Conservation (phyloP, 92 coral and sea anemone genomes). For the Siderastrea radians region DNA sequence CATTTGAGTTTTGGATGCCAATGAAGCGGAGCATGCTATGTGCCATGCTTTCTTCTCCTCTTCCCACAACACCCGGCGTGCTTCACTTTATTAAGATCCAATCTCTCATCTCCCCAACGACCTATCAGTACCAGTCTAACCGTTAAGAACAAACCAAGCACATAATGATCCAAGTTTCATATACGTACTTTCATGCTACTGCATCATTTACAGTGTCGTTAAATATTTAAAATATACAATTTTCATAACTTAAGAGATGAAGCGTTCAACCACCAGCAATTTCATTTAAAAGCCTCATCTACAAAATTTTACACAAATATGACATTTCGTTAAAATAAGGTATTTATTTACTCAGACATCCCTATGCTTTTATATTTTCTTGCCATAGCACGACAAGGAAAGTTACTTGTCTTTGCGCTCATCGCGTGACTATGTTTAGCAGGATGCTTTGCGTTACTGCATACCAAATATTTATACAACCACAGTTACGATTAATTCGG, state of each 20-base stretch:
- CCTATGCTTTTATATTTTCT: not conserved
- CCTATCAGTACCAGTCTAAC: not conserved
- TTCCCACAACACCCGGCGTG: too few relatives aligned
- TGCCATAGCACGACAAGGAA: constrained; percentile 15
- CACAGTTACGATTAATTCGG: constrained; percentile 8
- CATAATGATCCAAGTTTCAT: constrained; percentile 15
- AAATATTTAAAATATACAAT: constrained; percentile 64
- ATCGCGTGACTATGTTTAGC: constrained; percentile 5
- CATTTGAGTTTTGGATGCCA: too few relatives aligned
- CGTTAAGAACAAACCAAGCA: not conserved
- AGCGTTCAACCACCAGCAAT: constrained; percentile 24
- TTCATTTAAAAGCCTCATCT: constrained; percentile 47
- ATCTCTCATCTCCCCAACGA: not conserved
- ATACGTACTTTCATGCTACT: constrained; percentile 36
- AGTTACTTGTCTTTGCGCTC: not conserved
- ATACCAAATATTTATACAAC: not conserved
- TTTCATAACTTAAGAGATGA: constrained; percentile 55
- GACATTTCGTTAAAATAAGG: constrained; percentile 37
- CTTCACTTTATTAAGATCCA: too few relatives aligned
- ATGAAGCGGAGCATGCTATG: too few relatives aligned
- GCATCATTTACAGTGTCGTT: constrained; percentile 59
- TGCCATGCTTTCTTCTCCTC: too few relatives aligned
- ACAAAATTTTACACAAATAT: constrained; percentile 54
- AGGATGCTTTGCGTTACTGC: not conserved
- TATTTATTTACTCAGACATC: not conserved